Base-by-base conservation (phyloP, 2,888 invertebrate genomes). In the Asteroscopus sphinx region DNA sequence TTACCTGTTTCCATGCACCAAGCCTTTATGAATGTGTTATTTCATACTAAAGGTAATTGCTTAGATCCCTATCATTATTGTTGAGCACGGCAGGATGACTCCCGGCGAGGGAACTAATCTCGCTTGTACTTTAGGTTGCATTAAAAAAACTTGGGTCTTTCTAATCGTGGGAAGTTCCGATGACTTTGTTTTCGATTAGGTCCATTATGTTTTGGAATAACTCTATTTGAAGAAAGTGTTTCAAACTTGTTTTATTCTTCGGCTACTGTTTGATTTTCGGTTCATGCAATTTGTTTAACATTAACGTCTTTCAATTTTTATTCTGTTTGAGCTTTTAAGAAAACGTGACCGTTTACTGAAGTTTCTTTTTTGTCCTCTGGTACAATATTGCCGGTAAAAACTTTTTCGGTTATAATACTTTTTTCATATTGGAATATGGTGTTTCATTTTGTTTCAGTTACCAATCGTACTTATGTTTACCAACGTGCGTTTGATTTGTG, bases 11-110 rank as follows among this genome's bases (percentile, higher is more conserved):
- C 81, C 82, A 71, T 39, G 57, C 57, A 73, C 81, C 85, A 80
- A 83, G 77, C 83, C 85, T 79, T 81, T 77, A 80, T 81, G 78
- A 81, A 81, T 78, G 77, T 84, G 80, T 88, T 83, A 81, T 86
- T 74, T 87, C 83, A 88, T 87, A 81, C 75, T 68, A 76, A 82
- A 85, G 42, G 81, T 90, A 91, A 91, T 92, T 90, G 84, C 86
- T 81, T 76, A 86, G 89, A 90, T 91, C 85, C 86, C 87, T 91
- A 92, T 93, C 89, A 91, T 92, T 91, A 92, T 82, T 81, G 83
- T 84, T n/a, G 81, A 71, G 74, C 77, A 79, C 79, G 77, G 83
- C 84, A 73, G 84, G 89, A 86, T 89, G 79, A 87, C 92, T 92
- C 88, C 89, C 86, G 90, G 90, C 89, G 62, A 82, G 80, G 80